Evolutionary conservation across 2,888 invertebrate genomes (phyloP), one percentile per base, ranked within the genome.

Genomic region (Ochropleura plecta): DNA sequence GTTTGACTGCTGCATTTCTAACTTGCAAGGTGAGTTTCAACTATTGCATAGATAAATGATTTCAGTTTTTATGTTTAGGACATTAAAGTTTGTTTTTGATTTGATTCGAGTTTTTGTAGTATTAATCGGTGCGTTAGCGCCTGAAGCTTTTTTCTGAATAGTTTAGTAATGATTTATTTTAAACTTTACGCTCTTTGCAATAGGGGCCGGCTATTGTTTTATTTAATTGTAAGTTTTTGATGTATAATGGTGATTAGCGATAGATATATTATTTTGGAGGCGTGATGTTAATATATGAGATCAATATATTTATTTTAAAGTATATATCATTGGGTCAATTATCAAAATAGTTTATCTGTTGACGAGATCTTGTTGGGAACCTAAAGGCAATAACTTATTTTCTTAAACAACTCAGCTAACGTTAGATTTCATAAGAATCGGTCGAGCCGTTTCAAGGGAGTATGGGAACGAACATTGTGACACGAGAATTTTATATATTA

Each of bases 181-280:
- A 71, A 75, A 88, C 74, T 82, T 76, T 85, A 76, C 75, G 76
- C 63, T 79, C 80, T 76, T 76, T 73, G 82, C 51, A 79, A 83
- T 77, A 83, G 81, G 79, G 86, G 70, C 64, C 53, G 85, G 81
- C 66, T 82, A 86, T 87, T 83, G 86, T 88, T 88, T 82, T 80
- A 84, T 84, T 85, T 88, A 89, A 90, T 89, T 88, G 86, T 85
- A 72, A 79, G 46, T 60, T 87, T 88, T 89, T 87, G 74, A 79
- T 86, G 84, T 85, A 85, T 88, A 86, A 81, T 70, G 85, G 86
- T 90, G 89, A 90, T 92, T 91, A 91, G 83, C 73, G 76, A 73
- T 88, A 86, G 82, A 90, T 88, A 86, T 88, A 91, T 89, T 81
- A 87, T 82, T 84, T 88, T 79, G 78, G 79, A 91, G 91, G 92